Base-by-base conservation (phyloP, 1,140 invertebrate genomes). In the Hirudo medicinalis region DNA sequence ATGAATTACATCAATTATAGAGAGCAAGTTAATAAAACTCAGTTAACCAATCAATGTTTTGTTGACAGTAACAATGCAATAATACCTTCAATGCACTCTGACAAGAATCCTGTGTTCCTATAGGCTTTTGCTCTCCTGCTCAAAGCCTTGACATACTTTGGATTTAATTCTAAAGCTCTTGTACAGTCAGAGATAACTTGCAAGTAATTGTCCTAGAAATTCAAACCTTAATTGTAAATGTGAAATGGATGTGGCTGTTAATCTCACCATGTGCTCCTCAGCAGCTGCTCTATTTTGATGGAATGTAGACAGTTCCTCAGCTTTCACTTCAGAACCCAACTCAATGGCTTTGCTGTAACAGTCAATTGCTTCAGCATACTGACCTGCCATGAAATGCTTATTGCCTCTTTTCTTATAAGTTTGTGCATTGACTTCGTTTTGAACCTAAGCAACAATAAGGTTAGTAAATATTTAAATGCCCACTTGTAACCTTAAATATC, bases 271-370 rank as follows among this genome's bases (percentile, higher is more conserved):
- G 79, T 93, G 90, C 82, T 96, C 93, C 83, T 92, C 91, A 32
- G 91, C 90, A 54, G 94, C 94, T 8, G 94, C 94, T 78, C 92
- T 87, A 79, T 97, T 97, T 81, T 97, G 94, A 82, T 94, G 95
- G 80, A 92, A 94, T 19, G 90, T 93, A 6, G 93, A 88, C 60
- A 96, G 80, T 75, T 91, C 89, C 4, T 86, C 84, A 43, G 82
- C 83, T 76, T 89, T 86, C 55, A 90, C 87, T 15, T 82, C 76
- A 1, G 92, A 91, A 80, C 92, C 95, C 17, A 87, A 83, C 75
- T 89, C 86, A 72, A 97, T 94, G 0, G 93, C 94, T 82, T 89
- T 86, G 75, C 91, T 90, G 78, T 97, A 97, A 73, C 87, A 86
- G 63, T 84, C 82, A 69, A 96, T 91, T 17, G 94, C 94, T 78